These are phyloP conservation scores for Aphelinus certus DNA, from an alignment of 1,140 invertebrate species.

Conservation along the genomic window DNA sequence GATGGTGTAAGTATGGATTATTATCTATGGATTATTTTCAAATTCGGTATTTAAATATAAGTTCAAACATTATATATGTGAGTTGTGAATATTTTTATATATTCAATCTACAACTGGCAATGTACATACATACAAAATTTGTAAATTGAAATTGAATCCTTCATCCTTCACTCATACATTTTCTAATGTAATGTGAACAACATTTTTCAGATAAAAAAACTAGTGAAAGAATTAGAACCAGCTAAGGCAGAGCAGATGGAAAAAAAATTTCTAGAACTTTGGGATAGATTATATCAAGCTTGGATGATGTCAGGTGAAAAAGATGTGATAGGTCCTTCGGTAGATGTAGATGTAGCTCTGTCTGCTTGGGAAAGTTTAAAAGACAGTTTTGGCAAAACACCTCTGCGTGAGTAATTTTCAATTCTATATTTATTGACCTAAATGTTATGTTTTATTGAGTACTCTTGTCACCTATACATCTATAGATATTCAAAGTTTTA, in stretches of 20 bases:
- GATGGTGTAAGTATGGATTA: constrained; percentile 70
- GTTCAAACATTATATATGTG: too few relatives aligned
- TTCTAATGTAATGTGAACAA: too few relatives aligned
- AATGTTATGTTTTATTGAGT: too few relatives aligned
- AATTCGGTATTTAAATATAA: not conserved
- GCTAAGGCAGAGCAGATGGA: constrained; percentile 87
- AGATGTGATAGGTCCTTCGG: constrained; percentile 70
- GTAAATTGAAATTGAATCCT: too few relatives aligned
- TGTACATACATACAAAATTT: too few relatives aligned
- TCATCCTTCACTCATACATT: too few relatives aligned
- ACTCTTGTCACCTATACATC: too few relatives aligned
- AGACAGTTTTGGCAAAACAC: constrained; percentile 77
- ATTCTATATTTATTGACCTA: too few relatives aligned
- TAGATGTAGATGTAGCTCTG: constrained; percentile 73
- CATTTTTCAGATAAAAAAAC: constrained; percentile 72
- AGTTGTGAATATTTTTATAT: too few relatives aligned
- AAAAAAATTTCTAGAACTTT: constrained; percentile 89
- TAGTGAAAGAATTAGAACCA: constrained; percentile 83
- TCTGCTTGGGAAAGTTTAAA: constrained; percentile 77
- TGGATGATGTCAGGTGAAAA: constrained; percentile 80
- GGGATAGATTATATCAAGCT: constrained; percentile 92
- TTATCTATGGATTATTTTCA: not conserved
- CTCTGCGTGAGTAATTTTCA: constrained; percentile 57
- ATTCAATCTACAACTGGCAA: too few relatives aligned
- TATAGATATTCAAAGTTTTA: too few relatives aligned